Conservation (phyloP, 2,113 vertebrate genomes). For the Drymodes brunneopygia region DNA sequence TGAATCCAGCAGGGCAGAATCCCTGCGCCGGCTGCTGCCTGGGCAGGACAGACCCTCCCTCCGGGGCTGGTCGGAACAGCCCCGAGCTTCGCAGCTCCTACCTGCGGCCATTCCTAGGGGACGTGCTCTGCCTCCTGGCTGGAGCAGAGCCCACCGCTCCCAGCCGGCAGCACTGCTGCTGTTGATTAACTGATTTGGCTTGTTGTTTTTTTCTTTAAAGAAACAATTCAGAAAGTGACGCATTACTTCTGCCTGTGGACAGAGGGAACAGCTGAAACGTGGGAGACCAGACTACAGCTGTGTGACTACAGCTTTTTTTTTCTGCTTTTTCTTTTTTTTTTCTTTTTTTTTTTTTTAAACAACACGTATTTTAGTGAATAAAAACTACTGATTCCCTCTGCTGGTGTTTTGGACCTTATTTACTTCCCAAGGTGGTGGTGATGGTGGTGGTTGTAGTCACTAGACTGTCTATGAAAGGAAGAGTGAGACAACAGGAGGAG, state of each 20-base stretch:
- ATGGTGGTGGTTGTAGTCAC: background rate
- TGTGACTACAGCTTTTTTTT: conserved; percentile 44
- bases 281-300: conserved; percentile 70
- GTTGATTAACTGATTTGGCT: conserved; percentile 4
- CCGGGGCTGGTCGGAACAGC: rapidly evolving
- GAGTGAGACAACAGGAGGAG: background rate
- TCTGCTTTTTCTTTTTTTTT: rapidly evolving
- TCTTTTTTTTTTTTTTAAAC: background rate
- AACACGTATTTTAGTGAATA: conserved; percentile 14
- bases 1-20: background rate
- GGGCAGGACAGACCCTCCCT: background rate
- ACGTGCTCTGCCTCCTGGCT: background rate
- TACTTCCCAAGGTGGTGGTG: background rate
- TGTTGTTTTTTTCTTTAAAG: background rate
- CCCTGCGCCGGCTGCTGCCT: background rate
- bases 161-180: background rate
- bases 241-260: conserved; percentile 64
- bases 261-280: conserved; percentile 68
- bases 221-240: conserved; percentile 59
- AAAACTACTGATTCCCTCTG: conserved; percentile 61
- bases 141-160: background rate
- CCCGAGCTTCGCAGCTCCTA: background rate
- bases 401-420: conserved; percentile 32
- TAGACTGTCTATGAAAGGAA: background rate
- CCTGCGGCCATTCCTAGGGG: background rate